Percentiles rank a stretch among this genome's conserved stretches.
Conservation (phyloP, 2,888 invertebrate species). For the Elegia similella region DNA sequence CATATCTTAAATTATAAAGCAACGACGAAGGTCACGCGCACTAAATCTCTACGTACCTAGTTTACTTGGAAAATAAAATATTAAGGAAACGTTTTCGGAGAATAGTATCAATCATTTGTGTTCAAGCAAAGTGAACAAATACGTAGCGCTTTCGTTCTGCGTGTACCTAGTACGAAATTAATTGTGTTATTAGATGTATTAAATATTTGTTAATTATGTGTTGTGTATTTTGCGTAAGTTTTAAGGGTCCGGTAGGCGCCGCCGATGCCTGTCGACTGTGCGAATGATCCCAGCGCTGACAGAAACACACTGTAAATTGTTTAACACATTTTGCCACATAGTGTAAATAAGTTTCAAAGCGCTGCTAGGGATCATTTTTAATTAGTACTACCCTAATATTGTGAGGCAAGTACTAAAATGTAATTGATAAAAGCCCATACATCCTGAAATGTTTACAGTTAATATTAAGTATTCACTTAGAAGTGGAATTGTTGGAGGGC, state of each 20-base stretch:
- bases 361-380: conserved; percentile 35
- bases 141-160: not conserved
- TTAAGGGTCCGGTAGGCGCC: conserved; percentile 9
- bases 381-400: not conserved
- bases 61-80: not conserved
- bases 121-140: not conserved
- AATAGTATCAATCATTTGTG: not conserved
- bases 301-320: conserved; percentile 42
- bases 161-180: not conserved
- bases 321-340: conserved; percentile 39
- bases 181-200: not conserved
- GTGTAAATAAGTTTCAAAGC: conserved; percentile 43
- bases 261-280: conserved; percentile 3
- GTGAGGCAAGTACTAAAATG: conserved; percentile 17
- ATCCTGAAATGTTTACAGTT: conserved; percentile 2
- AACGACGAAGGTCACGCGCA: not conserved
- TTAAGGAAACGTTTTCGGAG: not conserved
- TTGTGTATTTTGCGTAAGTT: not conserved
- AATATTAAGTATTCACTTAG: conserved; percentile 19
- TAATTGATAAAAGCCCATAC: conserved; percentile 34
- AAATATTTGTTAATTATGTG: not conserved
- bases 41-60: not conserved
- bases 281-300: conserved; percentile 24
- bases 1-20: conserved; percentile 7
- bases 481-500: not conserved